These are phyloP conservation scores for Nematostella vectensis DNA, from an alignment of 92 coral and sea anemone genomes.

Conservation along the genomic window DNA sequence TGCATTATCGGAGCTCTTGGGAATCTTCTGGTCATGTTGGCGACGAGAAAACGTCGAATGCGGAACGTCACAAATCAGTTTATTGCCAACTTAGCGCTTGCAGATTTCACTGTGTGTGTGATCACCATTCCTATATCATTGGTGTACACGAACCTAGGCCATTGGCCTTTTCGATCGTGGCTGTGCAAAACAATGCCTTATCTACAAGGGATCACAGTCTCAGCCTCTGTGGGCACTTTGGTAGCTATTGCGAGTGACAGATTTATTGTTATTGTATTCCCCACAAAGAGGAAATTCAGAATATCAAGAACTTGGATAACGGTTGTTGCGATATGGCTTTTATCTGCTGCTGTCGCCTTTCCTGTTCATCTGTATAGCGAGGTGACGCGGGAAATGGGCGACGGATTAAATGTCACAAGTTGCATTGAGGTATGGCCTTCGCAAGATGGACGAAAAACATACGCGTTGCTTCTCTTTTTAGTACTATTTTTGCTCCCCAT, in stretches of 20 bases:
- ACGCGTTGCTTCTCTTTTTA: constrained; percentile 30
- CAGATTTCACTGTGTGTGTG: constrained; percentile 43
- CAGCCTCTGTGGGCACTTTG: constrained; percentile 44
- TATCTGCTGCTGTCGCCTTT: constrained; percentile 28
- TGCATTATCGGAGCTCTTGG: constrained; percentile 36
- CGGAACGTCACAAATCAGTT: constrained; percentile 37
- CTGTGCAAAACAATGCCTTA: constrained; percentile 44
- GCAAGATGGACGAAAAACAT: constrained; percentile 14
- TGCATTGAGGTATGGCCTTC: constrained; percentile 49
- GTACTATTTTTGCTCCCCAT: constrained; percentile 37
- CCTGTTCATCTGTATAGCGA: constrained; percentile 36
- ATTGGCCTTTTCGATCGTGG: constrained; percentile 36
- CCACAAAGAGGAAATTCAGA: constrained; percentile 16
- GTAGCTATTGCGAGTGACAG: constrained; percentile 49
- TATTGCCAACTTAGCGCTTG: constrained; percentile 45
- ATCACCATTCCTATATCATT: constrained; percentile 34
- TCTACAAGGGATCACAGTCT: constrained; percentile 46
- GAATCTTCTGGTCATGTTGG: constrained; percentile 36
- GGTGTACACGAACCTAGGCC: constrained; percentile 28
- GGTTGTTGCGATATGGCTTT: constrained; percentile 24
- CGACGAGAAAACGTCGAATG: constrained; percentile 34
- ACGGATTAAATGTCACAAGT: constrained; percentile 13
- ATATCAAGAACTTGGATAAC: constrained; percentile 14
- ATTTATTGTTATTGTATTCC: constrained; percentile 40
- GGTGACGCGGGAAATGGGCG: constrained; percentile 11